phyloP scores from a whole-genome alignment of 2,888 invertebrate genomes.

The Limnephilus marmoratus region DNA sequence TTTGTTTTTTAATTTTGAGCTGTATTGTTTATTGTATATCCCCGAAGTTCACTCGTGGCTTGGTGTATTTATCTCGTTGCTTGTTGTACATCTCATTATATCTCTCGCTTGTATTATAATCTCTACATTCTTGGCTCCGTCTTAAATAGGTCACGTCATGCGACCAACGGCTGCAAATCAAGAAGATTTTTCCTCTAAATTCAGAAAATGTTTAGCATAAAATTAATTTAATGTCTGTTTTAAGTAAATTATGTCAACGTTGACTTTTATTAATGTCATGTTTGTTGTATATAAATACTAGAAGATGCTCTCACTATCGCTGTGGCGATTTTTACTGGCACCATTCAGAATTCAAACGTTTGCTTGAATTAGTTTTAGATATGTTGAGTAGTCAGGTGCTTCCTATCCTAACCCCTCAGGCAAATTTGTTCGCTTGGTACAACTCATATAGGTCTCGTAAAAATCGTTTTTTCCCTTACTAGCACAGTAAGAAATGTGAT shows the following conservation, averaged over 20 bases:
- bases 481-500: too few relatives aligned
- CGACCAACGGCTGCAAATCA: not conserved
- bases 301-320: not conserved
- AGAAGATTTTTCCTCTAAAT: not conserved
- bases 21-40: slow-evolving; percentile 21
- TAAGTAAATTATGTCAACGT: not conserved
- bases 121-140: slow-evolving; percentile 15
- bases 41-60: not conserved
- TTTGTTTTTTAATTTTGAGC: not conserved
- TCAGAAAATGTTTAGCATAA: not conserved
- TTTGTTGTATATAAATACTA: not conserved
- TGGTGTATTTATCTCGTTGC: not conserved
- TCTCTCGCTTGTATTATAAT: not conserved
- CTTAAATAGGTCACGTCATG: slow-evolving; percentile 17
- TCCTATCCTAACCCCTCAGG: too few relatives aligned
- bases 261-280: not conserved
- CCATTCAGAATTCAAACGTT: not conserved
- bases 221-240: not conserved
- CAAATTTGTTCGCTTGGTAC: too few relatives aligned
- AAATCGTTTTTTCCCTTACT: too few relatives aligned
- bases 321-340: not conserved
- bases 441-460: too few relatives aligned
- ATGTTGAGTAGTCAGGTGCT: not conserved
- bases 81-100: not conserved
- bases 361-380: not conserved